phyloP scores from a whole-genome alignment of 2,888 invertebrate species.

The Scrobipalpa costella region DNA sequence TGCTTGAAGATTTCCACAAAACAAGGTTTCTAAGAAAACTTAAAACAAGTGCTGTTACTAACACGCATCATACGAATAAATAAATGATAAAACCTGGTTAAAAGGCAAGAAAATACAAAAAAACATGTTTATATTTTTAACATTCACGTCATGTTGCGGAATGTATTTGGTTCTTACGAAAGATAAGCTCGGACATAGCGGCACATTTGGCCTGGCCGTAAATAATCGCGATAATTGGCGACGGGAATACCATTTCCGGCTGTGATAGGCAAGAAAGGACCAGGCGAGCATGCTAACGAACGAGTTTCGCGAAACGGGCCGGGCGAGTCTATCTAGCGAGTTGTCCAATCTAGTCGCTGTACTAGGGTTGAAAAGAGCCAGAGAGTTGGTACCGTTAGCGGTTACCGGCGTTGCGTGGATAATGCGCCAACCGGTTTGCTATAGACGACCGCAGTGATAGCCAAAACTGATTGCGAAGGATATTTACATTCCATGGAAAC shows the following conservation, averaged over 20 bases:
- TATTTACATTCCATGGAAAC: slow-evolving; percentile 29
- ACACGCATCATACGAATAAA: slow-evolving; percentile 40
- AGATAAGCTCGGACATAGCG: slow-evolving; percentile 20
- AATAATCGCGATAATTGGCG: slow-evolving; percentile 26
- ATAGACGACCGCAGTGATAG: slow-evolving; percentile 55
- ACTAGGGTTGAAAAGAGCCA: slow-evolving; percentile 52
- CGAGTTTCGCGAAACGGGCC: slow-evolving; percentile 63
- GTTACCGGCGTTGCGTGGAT: slow-evolving; percentile 64
- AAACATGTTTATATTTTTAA: slow-evolving; percentile 9
- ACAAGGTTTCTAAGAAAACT: slow-evolving; percentile 36
- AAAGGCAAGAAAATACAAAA: slow-evolving; percentile 7
- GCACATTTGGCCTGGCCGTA: slow-evolving; percentile 20
- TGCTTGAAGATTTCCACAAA: slow-evolving; percentile 34
- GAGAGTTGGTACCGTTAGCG: slow-evolving; percentile 65
- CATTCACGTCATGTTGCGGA: slow-evolving; percentile 15
- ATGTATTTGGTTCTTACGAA: slow-evolving; percentile 15
- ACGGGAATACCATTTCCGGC: slow-evolving; percentile 49
- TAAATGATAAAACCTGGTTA: slow-evolving; percentile 43
- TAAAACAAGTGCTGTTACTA: slow-evolving; percentile 22
- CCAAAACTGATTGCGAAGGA: slow-evolving; percentile 44
- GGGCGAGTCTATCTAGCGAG: slow-evolving; percentile 51
- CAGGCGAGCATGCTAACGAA: slow-evolving; percentile 55
- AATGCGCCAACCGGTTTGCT: slow-evolving; percentile 62
- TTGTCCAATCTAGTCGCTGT: slow-evolving; percentile 6
- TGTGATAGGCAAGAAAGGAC: slow-evolving; percentile 52